Evolutionary conservation across 2,113 vertebrate species (phyloP).

Genomic region (Bothrops jararaca): DNA sequence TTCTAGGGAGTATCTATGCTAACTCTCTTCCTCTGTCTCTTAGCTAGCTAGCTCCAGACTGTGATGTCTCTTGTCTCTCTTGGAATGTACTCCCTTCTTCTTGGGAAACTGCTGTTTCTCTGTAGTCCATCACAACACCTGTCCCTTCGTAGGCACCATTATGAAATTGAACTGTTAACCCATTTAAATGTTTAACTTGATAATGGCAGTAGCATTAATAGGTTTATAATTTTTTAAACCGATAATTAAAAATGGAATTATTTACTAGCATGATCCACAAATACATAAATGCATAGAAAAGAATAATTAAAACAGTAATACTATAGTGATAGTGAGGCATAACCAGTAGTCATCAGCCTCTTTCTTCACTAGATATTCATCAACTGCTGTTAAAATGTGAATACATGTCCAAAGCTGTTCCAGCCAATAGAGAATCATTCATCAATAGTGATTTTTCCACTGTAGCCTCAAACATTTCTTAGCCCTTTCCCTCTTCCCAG

Average conservation of each 20-base stretch:
- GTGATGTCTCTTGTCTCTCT: no score
- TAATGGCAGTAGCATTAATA: not conserved
- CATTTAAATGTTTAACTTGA: not conserved
- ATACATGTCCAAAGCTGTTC: not conserved
- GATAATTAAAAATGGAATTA: not conserved
- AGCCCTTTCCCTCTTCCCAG: slow-evolving; percentile 1
- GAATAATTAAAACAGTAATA: not conserved
- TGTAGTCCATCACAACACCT: no score
- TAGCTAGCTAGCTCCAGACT: no score
- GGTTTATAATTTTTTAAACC: not conserved
- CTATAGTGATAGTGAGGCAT: not conserved
- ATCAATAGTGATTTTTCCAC: not conserved
- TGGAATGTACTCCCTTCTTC: no score
- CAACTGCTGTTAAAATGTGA: slow-evolving; percentile 7
- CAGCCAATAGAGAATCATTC: slow-evolving; percentile 5
- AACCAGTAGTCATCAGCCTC: not conserved
- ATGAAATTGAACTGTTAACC: no score
- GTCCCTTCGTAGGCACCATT: no score
- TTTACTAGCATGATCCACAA: not conserved
- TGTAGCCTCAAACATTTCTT: slow-evolving; percentile 17
- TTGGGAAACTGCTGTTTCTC: no score
- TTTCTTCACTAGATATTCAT: slow-evolving; percentile 11
- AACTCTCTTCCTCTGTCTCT: no score
- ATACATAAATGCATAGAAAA: not conserved
- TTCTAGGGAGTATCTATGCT: no score